A percentile compares a stretch with the other conserved stretches of the same genome.
phyloP scores from a whole-genome alignment of 2,797 vertebrate genomes.

The Toxotes lorentzi region DNA sequence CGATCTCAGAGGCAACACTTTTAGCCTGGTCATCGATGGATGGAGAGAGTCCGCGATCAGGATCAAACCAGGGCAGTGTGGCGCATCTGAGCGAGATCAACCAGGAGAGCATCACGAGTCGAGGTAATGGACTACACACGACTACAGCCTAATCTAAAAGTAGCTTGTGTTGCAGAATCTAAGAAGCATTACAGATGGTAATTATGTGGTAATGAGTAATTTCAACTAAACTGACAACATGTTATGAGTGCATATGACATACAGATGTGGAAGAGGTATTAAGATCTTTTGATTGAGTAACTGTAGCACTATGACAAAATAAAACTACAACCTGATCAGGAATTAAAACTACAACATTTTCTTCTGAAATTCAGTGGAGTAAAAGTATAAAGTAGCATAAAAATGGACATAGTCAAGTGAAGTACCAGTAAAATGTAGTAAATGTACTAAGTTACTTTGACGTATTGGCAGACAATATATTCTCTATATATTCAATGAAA shows the following conservation, averaged over 20 bases:
- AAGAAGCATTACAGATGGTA: neutral
- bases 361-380: neutral
- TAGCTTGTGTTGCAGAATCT: slow-evolving; percentile 9
- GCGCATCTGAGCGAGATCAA: slow-evolving; percentile 93
- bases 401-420: neutral
- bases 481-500: neutral
- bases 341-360: neutral
- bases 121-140: slow-evolving; percentile 78
- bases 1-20: slow-evolving; percentile 97
- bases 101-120: slow-evolving; percentile 92
- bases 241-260: no score
- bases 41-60: slow-evolving; percentile 94
- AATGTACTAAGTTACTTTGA: neutral
- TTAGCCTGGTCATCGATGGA: slow-evolving; percentile 99
- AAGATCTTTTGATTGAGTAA: neutral
- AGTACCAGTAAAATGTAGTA: neutral
- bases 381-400: neutral
- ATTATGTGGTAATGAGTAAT: neutral
- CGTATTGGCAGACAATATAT: neutral
- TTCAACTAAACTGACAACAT: neutral
- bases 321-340: no score
- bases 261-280: neutral
- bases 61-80: slow-evolving; percentile 94
- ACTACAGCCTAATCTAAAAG: neutral
- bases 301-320: neutral